A percentile compares a stretch with the other conserved stretches of the same genome.
These are phyloP conservation scores for Plectrocnemia conspersa DNA, from an alignment of 1,140 invertebrate species.

Conservation along the genomic window DNA sequence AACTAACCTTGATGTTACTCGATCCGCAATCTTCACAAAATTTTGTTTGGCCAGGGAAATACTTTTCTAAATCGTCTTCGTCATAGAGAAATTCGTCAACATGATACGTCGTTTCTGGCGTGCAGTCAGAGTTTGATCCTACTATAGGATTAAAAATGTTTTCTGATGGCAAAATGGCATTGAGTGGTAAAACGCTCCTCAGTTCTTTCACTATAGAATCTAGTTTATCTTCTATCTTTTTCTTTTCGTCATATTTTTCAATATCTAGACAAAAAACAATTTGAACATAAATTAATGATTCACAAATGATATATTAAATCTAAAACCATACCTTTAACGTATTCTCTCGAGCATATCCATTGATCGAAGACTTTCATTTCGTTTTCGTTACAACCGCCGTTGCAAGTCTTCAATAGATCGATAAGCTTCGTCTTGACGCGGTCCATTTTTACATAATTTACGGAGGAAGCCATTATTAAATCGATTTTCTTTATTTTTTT, in stretches of 20 bases:
- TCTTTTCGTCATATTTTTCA: slow-evolving; percentile 38
- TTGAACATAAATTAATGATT: slow-evolving; percentile 4
- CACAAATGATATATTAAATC: not conserved
- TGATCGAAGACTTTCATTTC: slow-evolving; percentile 11
- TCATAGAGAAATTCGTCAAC: slow-evolving; percentile 70
- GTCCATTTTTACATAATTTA: slow-evolving; percentile 10
- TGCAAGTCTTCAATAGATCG: slow-evolving; percentile 9
- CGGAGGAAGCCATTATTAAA: too few species aligned
- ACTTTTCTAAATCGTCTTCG: slow-evolving; percentile 58
- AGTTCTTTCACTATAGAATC: slow-evolving; percentile 53
- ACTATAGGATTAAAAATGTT: slow-evolving; percentile 50
- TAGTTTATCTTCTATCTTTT: slow-evolving; percentile 41
- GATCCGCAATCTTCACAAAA: slow-evolving; percentile 65
- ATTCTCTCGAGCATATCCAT: slow-evolving; percentile 23
- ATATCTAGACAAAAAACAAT: slow-evolving; percentile 42
- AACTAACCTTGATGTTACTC: slow-evolving; percentile 49
- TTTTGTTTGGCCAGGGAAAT: slow-evolving; percentile 57
- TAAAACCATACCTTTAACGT: slow-evolving; percentile 15
- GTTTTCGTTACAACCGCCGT: slow-evolving; percentile 8
- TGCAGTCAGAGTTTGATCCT: slow-evolving; percentile 60
- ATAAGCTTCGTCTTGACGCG: slow-evolving; percentile 9
- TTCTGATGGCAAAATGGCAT: slow-evolving; percentile 56
- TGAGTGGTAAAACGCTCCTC: slow-evolving; percentile 52
- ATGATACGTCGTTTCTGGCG: slow-evolving; percentile 55
- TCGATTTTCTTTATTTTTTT: too few species aligned